Base-by-base conservation (phyloP, 2,113 vertebrate species). In the Enhydra lutris region DNA sequence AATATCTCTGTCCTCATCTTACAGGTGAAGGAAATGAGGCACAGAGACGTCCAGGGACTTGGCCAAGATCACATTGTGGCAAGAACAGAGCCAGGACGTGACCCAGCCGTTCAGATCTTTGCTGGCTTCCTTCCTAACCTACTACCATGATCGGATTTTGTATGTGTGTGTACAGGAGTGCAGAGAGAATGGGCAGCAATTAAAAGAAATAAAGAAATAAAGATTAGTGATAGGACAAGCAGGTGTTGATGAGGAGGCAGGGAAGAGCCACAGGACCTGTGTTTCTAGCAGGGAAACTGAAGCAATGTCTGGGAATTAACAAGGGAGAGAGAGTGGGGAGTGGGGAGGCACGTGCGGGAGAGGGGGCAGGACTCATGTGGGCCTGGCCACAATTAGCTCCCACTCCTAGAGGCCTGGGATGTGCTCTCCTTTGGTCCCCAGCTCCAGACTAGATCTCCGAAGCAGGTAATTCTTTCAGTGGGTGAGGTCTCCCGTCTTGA, bases 281-380 rank as follows among this genome's bases (percentile, higher is more conserved):
- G 11, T 63, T 80, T 80, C 80, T 78, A 36, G 45, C n/a, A 36
- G 34, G 86, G 39, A 96, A 17, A 29, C 34, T 26, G 1, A 73
- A 39, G 23, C 39, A 85, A 45, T 63, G 57, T 57, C 89, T 67
- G 34, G 63, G 45, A 82, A 45, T 42, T 34, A 52, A 36, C 1
- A 11, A 71, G 31, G 29, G 11, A 36, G 8, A 52, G 14, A 39
- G 39, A 57, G 23, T 36, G 15, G 4, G 6, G n/a, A 0, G 6
- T 12, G 4, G 63, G 31, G 23, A 21, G 24, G 71, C 7, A 0
- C 12, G 10, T 0, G 2, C 0, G 1, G 39, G 9, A 0, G 6
- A 47, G 24, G 0, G 5, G 21, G 76, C 55, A 50, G 84, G 59
- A 15, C 20, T 63, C 50, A n/a, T 1, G 6, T 8, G 29, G 12